These are phyloP conservation scores for Meiosimyza decipiens DNA, from an alignment of 2,888 invertebrate species.

Conservation along the genomic window DNA sequence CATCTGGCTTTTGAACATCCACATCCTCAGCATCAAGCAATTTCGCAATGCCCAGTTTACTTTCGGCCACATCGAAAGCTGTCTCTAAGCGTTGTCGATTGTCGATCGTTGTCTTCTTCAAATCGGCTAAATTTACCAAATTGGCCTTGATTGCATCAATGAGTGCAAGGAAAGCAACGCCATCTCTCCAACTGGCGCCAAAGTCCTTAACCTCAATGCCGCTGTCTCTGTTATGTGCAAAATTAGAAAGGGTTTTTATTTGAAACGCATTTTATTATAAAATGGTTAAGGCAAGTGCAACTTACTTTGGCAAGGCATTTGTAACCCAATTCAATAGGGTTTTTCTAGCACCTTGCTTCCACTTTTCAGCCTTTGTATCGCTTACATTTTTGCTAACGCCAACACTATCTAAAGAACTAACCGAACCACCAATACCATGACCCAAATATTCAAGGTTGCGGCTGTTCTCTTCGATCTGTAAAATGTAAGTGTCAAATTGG, in stretches of 20 bases:
- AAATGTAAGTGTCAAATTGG: background rate
- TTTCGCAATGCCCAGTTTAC: constrained; percentile 89
- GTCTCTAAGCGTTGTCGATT: constrained; percentile 89
- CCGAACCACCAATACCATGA: constrained; percentile 81
- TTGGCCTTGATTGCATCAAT: constrained; percentile 95
- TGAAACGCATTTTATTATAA: background rate
- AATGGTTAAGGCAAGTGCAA: constrained; percentile 42
- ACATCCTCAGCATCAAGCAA: constrained; percentile 95
- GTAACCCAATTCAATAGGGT: constrained; percentile 95
- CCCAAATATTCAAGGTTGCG: constrained; percentile 87
- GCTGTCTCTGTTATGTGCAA: constrained; percentile 74
- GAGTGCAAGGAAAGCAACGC: constrained; percentile 93
- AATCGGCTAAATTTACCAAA: constrained; percentile 86
- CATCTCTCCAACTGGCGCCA: constrained; percentile 95
- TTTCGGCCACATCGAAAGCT: constrained; percentile 93
- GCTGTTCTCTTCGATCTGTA: constrained; percentile 94
- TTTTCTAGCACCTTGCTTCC: constrained; percentile 91
- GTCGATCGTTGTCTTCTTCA: constrained; percentile 73
- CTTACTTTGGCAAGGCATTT: constrained; percentile 85
- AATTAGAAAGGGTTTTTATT: background rate
- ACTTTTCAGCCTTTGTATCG: constrained; percentile 73
- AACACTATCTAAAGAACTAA: constrained; percentile 84
- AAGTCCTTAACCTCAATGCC: constrained; percentile 93
- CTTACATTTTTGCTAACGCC: constrained; percentile 69
- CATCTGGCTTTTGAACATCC: constrained; percentile 95